Evolutionary conservation across 2,888 invertebrate genomes (phyloP).

Genomic region (Callinectes sapidus): DNA sequence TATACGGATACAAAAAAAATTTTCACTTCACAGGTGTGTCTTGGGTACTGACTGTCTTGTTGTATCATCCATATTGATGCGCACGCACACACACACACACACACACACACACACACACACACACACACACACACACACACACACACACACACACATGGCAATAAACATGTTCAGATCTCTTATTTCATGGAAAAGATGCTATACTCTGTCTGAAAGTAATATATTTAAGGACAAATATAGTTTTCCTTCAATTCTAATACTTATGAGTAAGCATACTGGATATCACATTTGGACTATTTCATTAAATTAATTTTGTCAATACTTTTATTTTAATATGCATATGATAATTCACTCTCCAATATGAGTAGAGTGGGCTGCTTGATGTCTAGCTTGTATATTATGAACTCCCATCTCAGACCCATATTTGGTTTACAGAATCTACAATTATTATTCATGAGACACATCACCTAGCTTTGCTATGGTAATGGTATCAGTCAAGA

Average conservation of each 20-base stretch:
- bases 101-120: not conserved
- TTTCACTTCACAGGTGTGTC: not conserved
- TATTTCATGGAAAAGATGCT: no score
- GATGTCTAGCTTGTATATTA: not conserved
- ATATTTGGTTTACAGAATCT: not conserved
- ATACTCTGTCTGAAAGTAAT: no score
- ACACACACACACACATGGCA: not conserved
- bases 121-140: constrained; percentile 16
- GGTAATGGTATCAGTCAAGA: not conserved
- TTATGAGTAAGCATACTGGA: not conserved
- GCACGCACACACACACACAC: not conserved
- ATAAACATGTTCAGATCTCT: no score
- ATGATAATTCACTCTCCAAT: not conserved
- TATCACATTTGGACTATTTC: not conserved
- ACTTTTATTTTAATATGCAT: no score
- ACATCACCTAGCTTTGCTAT: not conserved
- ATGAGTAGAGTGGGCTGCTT: not conserved
- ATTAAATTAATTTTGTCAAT: no score
- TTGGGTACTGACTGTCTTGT: not conserved
- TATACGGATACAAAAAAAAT: not conserved
- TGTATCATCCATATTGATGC: not conserved
- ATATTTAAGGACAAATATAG: no score
- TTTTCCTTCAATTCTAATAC: not conserved
- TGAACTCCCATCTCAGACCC: not conserved
- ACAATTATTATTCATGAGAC: not conserved